These are phyloP conservation scores for Sesamia nonagrioides DNA, from an alignment of 1,140 invertebrate species.

Conservation along the genomic window DNA sequence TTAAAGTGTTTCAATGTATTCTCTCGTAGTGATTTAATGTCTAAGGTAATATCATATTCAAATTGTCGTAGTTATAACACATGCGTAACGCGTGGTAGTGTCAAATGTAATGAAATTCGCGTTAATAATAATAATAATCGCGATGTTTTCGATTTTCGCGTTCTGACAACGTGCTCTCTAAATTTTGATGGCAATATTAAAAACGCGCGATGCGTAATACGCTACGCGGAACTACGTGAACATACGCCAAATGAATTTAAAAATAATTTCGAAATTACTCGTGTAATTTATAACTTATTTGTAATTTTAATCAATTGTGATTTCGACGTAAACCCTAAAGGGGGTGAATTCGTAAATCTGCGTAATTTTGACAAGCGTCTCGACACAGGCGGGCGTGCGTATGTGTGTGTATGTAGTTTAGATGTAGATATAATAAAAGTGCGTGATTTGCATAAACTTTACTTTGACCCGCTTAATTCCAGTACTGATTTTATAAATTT, in stretches of 20 bases:
- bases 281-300: slow-evolving; percentile 19
- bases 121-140: neutral
- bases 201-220: neutral
- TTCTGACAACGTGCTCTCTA: neutral
- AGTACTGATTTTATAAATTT: slow-evolving; percentile 78
- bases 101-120: neutral
- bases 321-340: neutral
- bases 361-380: slow-evolving; percentile 13
- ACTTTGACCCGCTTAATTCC: slow-evolving; percentile 73
- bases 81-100: slow-evolving; percentile 36
- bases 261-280: neutral
- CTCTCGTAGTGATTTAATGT: slow-evolving; percentile 16
- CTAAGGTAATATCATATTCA: slow-evolving; percentile 30
- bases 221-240: neutral
- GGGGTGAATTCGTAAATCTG: neutral
- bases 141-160: neutral
- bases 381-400: slow-evolving; percentile 56
- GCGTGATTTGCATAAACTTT: slow-evolving; percentile 72
- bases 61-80: neutral
- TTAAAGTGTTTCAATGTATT: slow-evolving; percentile 27
- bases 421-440: slow-evolving; percentile 62
- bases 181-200: neutral
- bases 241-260: neutral
- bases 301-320: slow-evolving; percentile 30
- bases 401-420: slow-evolving; percentile 62